Conservation (phyloP, 2,113 vertebrate species). For the Dermatemys mawii region DNA sequence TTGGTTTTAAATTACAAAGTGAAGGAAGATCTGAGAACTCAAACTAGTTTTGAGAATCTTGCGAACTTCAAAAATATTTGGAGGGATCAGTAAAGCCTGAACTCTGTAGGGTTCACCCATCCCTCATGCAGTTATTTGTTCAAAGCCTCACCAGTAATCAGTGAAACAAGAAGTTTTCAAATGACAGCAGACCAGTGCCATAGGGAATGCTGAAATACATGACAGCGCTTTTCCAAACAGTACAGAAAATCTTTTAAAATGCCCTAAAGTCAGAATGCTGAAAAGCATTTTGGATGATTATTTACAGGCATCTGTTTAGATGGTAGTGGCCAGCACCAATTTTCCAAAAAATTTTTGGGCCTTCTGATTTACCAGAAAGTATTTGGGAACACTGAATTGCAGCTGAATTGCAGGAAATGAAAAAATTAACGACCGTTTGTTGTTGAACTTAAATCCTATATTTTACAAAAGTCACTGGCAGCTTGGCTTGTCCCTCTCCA, state of each 20-base stretch:
- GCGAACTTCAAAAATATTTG: slow-evolving; percentile 21
- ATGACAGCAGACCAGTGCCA: background rate
- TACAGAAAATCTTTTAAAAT: background rate
- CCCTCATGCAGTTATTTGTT: slow-evolving; percentile 13
- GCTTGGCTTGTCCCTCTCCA: background rate
- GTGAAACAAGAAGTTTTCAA: background rate
- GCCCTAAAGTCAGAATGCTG: background rate
- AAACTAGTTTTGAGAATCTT: background rate
- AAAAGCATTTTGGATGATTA: background rate
- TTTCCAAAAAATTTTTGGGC: background rate
- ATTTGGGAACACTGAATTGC: background rate
- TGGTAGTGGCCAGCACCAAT: background rate
- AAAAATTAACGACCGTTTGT: background rate
- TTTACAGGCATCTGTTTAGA: background rate
- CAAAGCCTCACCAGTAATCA: background rate
- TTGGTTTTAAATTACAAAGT: background rate
- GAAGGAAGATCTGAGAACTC: background rate
- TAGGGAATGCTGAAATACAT: background rate
- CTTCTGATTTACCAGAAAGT: background rate
- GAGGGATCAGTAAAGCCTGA: slow-evolving; percentile 21
- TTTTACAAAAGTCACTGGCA: background rate
- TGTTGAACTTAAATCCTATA: background rate
- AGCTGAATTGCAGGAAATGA: background rate
- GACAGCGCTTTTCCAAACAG: background rate
- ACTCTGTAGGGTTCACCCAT: background rate